Conservation (phyloP, 2,888 invertebrate genomes). For the Gordius sp. region DNA sequence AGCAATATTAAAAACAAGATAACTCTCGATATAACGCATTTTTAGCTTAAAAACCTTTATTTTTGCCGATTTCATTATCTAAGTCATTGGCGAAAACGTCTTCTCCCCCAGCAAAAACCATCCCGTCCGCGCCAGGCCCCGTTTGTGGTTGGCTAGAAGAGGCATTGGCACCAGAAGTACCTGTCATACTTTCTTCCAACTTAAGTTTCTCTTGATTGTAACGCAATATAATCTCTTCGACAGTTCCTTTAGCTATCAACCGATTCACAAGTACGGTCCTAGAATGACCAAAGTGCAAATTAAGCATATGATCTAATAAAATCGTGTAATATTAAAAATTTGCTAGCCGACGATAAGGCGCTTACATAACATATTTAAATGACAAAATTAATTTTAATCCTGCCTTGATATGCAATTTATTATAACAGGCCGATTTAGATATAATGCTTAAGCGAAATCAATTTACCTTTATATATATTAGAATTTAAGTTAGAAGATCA, state of each 20-base stretch:
- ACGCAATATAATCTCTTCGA: conserved; percentile 68
- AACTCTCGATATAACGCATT: too few species aligned
- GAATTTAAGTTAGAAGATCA: too few species aligned
- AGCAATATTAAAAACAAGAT: too few species aligned
- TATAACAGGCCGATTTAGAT: too few species aligned
- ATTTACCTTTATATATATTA: too few species aligned
- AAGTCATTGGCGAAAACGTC: too few species aligned
- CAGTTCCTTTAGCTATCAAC: conserved; percentile 52
- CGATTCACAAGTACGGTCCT: conserved; percentile 59
- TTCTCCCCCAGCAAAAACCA: too few species aligned
- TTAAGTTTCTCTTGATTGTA: conserved; percentile 65
- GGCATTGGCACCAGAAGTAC: neutral
- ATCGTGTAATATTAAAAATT: neutral
- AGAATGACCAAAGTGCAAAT: conserved; percentile 15
- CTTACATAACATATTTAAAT: neutral
- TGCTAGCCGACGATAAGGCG: neutral
- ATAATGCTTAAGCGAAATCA: too few species aligned
- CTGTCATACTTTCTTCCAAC: conserved; percentile 53
- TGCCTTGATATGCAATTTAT: conserved; percentile 1
- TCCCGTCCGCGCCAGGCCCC: conserved; percentile 30
- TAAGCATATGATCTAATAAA: neutral
- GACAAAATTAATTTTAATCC: too few species aligned
- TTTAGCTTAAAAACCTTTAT: neutral
- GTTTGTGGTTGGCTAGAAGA: neutral
- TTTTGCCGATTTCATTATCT: too few species aligned